Base-by-base conservation (phyloP, 2,113 vertebrate genomes). In the Dipodomys merriami region DNA sequence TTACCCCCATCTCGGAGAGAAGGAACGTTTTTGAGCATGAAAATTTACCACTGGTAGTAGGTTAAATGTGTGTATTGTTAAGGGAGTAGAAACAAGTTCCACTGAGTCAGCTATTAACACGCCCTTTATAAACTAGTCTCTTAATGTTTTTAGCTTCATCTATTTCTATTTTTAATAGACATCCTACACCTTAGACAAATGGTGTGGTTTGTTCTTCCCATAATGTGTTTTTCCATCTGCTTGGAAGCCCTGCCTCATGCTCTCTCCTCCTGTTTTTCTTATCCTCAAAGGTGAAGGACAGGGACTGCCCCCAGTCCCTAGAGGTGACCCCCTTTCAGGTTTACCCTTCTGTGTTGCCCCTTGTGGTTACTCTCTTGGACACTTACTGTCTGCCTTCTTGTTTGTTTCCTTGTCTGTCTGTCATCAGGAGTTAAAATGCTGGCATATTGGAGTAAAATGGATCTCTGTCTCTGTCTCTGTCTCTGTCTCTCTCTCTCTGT, bases 141-240 rank as follows among this genome's bases (percentile, higher is more conserved):
- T 2, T 91, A 65, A 65, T 33, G 82, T 80, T 83, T 91, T 76
- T 39, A 85, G 78, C 78, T 91, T 93, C 22, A 19, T 78, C 73
- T 82, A 12, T 82, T 89, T 94, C 74, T 87, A 10, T 76, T 93
- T 96, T 84, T 91, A 76, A 23, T 68, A 82, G 83, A 53, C 15
- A 87, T 33, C 64, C 27, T 53, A 73, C 27, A 91, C 90, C 30
- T 11, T 46, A 72, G 81, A 81, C 62, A 65, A 65, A 30, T 25
- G 69, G 62, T 30, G 20, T 29, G 46, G 62, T 44, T 89, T 87
- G 39, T 84, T 78, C 2, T 94, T 86, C 35, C 62, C 25, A 6
- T 46, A 71, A 64, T 18, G 1, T 33, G 2, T 23, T 71, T 64
- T 81, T 65, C 39, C 13, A 13, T 74, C 71, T 80, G 23, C 33